These are phyloP conservation scores for Pachycephala philippinensis DNA, from an alignment of 2,113 vertebrate genomes.

Conservation along the genomic window DNA sequence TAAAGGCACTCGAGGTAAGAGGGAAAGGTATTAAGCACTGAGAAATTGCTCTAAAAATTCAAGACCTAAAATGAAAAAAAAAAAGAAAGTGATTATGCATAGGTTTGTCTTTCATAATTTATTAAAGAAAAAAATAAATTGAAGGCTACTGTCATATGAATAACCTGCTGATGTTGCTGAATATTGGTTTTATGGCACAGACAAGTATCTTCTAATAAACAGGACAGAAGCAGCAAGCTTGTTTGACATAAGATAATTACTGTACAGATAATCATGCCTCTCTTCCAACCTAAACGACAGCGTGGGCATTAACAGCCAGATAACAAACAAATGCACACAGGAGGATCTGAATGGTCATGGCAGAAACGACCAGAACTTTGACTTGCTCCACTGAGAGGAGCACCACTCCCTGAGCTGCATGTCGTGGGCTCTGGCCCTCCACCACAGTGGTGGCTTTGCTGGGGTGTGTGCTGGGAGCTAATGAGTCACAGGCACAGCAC, in stretches of 20 bases:
- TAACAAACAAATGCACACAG: neutral
- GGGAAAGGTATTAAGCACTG: neutral
- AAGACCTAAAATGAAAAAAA: neutral
- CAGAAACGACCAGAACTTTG: neutral
- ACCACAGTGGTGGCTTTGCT: neutral
- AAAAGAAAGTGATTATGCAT: neutral
- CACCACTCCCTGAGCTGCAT: rapidly evolving
- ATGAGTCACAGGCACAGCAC: neutral
- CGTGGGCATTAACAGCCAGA: neutral
- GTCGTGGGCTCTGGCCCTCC: neutral
- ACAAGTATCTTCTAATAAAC: neutral
- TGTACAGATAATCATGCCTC: neutral
- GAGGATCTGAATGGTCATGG: neutral
- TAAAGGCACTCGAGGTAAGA: neutral
- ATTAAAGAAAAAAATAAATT: neutral
- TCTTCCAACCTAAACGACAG: neutral
- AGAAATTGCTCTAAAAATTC: neutral
- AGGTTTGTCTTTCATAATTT: neutral
- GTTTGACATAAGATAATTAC: neutral
- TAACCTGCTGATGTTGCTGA: neutral
- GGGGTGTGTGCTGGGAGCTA: neutral
- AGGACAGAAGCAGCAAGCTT: neutral
- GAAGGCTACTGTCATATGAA: neutral
- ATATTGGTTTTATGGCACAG: neutral
- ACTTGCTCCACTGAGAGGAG: neutral